Evolutionary conservation across 2,113 vertebrate species (phyloP).

Genomic region (Pollimyrus isidori): DNA sequence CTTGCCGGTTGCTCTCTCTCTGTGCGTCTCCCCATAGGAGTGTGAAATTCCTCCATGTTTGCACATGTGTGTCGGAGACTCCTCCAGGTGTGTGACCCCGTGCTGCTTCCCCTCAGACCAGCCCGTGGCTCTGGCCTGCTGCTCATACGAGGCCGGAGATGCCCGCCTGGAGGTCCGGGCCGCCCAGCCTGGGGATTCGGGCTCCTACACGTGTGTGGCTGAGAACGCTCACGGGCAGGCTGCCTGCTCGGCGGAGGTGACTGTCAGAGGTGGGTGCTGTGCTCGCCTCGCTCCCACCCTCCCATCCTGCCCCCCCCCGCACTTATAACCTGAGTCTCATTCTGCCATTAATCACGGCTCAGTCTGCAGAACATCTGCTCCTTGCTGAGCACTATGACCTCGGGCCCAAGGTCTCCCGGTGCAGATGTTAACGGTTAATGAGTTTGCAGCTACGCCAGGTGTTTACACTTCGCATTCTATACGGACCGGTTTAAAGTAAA

Average conservation of each 20-base stretch:
- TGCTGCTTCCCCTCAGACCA: slow-evolving; percentile 52
- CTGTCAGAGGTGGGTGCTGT: slow-evolving; percentile 62
- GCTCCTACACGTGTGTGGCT: slow-evolving; percentile 69
- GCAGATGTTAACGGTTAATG: neutral
- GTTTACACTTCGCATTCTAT: neutral
- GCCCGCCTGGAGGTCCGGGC: slow-evolving; percentile 65
- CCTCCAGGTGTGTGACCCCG: neutral
- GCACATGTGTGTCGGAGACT: neutral
- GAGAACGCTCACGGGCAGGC: slow-evolving; percentile 62
- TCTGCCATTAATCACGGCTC: neutral
- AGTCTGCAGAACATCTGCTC: neutral
- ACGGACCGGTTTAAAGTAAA: neutral
- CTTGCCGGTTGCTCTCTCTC: neutral
- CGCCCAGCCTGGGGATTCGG: slow-evolving; percentile 65
- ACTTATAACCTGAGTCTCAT: neutral
- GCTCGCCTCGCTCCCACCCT: neutral
- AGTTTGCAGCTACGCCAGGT: neutral
- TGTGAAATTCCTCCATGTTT: neutral
- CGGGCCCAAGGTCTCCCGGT: neutral
- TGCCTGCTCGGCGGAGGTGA: slow-evolving; percentile 66
- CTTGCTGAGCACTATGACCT: neutral
- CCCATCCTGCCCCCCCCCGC: neutral
- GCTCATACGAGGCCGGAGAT: slow-evolving; percentile 54
- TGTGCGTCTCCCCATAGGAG: neutral
- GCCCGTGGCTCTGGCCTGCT: slow-evolving; percentile 66